A percentile compares a stretch with the other conserved stretches of the same genome.
Conservation (phyloP, 2,113 vertebrate genomes). For the Cromileptes altivelis region DNA sequence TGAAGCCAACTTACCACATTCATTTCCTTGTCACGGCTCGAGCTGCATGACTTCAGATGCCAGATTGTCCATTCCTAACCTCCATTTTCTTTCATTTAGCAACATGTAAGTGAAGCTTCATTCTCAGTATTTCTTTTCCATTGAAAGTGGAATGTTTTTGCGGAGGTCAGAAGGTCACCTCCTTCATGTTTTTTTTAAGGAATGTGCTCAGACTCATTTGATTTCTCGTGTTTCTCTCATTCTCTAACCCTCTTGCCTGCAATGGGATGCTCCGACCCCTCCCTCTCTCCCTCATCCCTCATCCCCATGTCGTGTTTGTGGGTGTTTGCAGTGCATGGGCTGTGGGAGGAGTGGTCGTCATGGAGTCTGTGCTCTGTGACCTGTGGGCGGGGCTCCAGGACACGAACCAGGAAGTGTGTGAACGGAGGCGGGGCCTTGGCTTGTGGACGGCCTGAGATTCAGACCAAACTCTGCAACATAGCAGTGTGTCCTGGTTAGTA, state of each 20-base stretch:
- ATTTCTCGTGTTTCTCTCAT: conserved; percentile 72
- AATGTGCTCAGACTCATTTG: conserved; percentile 66
- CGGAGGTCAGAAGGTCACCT: conserved; percentile 39
- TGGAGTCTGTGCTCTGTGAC: conserved; percentile 98
- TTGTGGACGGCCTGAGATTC: conserved; percentile 90
- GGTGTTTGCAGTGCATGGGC: conserved; percentile 91
- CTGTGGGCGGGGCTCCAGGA: conserved; percentile 95
- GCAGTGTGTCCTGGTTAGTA: conserved; percentile 95
- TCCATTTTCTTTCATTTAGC: conserved; percentile 54
- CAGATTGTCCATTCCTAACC: conserved; percentile 59
- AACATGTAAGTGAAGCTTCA: conserved; percentile 31
- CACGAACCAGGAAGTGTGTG: conserved; percentile 91
- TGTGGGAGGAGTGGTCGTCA: conserved; percentile 94
- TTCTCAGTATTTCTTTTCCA: conserved; percentile 42
- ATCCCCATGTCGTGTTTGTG: conserved; percentile 66
- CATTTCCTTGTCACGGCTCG: conserved; percentile 50
- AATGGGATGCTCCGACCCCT: conserved; percentile 40
- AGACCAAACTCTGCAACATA: conserved; percentile 96
- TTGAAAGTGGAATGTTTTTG: conserved; percentile 39
- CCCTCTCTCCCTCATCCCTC: conserved; percentile 62
- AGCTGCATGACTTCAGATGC: conserved; percentile 66
- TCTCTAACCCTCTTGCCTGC: conserved; percentile 67
- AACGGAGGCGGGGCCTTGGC: conserved; percentile 85
- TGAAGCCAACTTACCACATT: conserved; percentile 28
- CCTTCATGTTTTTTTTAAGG: conserved; percentile 30